Conservation (phyloP, 2,113 vertebrate species). For the Cyanoderma ruficeps region DNA sequence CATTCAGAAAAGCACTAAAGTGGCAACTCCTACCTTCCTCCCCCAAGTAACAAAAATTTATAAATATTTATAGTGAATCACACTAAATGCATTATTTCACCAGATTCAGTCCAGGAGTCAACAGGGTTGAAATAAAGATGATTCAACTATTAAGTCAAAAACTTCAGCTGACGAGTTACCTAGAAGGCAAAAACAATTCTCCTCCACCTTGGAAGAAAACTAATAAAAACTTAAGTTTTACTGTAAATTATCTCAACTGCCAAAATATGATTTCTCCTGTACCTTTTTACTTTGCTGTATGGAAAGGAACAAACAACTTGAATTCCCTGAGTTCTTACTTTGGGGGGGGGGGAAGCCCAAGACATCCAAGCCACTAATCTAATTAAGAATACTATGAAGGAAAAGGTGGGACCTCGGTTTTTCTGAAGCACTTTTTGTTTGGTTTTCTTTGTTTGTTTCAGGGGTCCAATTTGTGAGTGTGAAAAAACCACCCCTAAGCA, state of each 20-base stretch:
- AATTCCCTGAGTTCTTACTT: background rate
- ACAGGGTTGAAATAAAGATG: background rate
- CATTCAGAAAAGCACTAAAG: slow-evolving; percentile 12
- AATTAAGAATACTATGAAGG: background rate
- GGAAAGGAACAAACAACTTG: background rate
- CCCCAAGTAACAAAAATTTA: background rate
- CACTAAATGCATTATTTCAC: background rate
- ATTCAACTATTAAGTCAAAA: background rate
- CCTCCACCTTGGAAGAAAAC: background rate
- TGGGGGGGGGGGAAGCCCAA: background rate
- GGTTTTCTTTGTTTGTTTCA: background rate
- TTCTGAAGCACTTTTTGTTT: background rate
- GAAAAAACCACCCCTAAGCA: background rate
- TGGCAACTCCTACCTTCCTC: background rate
- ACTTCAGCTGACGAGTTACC: background rate
- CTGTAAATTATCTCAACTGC: background rate
- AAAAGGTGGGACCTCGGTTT: background rate
- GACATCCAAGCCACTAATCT: background rate
- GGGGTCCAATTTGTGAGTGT: background rate
- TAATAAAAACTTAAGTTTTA: background rate
- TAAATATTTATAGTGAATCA: background rate
- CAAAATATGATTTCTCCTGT: background rate
- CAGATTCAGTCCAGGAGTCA: background rate
- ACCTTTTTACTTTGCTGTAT: background rate
- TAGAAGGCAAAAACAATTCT: background rate